phyloP scores from a whole-genome alignment of 2,797 vertebrate species.

The Karalla daura region DNA sequence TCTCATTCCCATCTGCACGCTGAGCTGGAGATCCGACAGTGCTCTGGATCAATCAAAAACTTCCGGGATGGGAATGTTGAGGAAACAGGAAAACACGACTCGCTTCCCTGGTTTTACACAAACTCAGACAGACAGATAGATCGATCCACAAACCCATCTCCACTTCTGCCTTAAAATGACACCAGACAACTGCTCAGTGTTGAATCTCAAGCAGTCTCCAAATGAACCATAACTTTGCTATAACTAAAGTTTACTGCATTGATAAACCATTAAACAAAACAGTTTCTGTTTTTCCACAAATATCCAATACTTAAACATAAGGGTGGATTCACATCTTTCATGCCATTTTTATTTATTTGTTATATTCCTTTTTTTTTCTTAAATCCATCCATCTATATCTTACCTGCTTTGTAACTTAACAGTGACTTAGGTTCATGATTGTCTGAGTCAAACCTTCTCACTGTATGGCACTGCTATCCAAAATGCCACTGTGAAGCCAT shows the following conservation, averaged over 20 bases:
- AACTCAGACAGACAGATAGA: constrained; percentile 50
- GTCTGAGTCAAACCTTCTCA: too few species aligned
- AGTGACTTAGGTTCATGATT: too few species aligned
- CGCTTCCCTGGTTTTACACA: constrained; percentile 72
- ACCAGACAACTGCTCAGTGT: constrained; percentile 23
- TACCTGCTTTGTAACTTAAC: too few species aligned
- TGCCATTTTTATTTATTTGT: too few species aligned
- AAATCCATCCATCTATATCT: too few species aligned
- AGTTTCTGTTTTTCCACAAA: not conserved
- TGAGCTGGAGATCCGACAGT: constrained; percentile 66
- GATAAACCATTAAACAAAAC: not conserved
- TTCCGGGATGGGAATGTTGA: constrained; percentile 70
- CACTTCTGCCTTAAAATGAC: constrained; percentile 39
- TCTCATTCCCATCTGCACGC: constrained; percentile 68
- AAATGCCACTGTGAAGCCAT: too few species aligned
- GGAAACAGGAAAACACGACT: constrained; percentile 73
- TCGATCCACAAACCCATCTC: constrained; percentile 39
- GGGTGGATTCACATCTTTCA: too few species aligned
- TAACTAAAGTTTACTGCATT: constrained; percentile 8
- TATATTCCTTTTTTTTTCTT: too few species aligned
- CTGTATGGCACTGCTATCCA: too few species aligned
- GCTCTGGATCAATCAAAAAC: constrained; percentile 74
- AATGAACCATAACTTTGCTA: not conserved
- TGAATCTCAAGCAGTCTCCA: constrained; percentile 47
- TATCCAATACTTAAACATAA: not conserved